These are phyloP conservation scores for Pseudomugil tenellus DNA, from an alignment of 2,797 vertebrate genomes.

Conservation along the genomic window DNA sequence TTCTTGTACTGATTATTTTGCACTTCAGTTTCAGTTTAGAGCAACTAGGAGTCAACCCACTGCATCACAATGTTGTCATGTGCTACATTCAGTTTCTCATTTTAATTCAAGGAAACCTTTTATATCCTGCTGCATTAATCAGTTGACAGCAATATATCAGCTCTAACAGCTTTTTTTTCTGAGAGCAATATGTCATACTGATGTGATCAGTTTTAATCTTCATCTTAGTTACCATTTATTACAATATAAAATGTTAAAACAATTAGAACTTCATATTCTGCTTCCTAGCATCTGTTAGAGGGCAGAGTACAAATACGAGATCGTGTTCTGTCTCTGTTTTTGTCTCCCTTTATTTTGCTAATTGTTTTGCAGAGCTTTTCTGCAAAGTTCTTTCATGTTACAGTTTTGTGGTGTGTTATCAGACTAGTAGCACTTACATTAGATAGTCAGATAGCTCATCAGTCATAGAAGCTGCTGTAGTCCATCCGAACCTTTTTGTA, in stretches of 20 bases:
- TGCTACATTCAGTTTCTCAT: background rate
- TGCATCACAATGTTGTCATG: background rate
- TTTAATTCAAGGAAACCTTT: background rate
- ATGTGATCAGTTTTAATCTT: no score
- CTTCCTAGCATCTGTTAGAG: no score
- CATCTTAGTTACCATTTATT: no score
- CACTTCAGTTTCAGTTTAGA: background rate
- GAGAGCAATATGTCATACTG: no score
- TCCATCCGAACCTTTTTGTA: background rate
- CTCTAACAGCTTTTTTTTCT: no score
- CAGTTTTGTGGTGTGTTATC: background rate
- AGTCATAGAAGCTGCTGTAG: no score
- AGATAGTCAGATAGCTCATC: background rate
- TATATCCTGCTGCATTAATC: no score
- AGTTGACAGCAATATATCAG: no score
- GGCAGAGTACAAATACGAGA: no score
- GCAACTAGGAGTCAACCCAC: background rate
- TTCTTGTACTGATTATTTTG: background rate
- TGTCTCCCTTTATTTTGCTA: background rate
- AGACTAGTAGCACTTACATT: background rate
- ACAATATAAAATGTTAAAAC: no score
- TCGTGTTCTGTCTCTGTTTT: no score
- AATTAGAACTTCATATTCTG: no score
- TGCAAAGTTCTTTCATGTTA: background rate
- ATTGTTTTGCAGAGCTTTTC: background rate